A percentile compares a stretch with the other conserved stretches of the same genome.
These are phyloP conservation scores for Asarcornis scutulata DNA, from an alignment of 2,113 vertebrate species.

Conservation along the genomic window DNA sequence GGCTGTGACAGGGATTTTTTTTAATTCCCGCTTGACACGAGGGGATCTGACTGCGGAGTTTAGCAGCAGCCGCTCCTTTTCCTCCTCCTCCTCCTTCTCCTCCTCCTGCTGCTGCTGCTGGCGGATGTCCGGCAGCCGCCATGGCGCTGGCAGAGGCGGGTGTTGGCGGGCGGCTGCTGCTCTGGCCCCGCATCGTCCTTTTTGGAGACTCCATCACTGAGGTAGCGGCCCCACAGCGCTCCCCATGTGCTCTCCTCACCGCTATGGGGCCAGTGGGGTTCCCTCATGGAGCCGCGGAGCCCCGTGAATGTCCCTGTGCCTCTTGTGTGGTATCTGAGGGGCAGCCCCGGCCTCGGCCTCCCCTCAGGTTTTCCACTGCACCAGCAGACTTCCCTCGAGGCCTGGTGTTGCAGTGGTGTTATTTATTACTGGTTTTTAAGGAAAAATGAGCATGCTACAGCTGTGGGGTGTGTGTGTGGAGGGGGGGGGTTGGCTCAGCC, in stretches of 20 bases:
- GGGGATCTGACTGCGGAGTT: too few relatives aligned
- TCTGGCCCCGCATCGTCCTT: constrained; percentile 87
- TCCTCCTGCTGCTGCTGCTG: too few relatives aligned
- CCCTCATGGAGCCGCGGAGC: neutral
- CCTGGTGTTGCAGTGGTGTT: neutral
- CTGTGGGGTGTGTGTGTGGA: neutral
- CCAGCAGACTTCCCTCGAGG: neutral
- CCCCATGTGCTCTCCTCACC: too few relatives aligned
- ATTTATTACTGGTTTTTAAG: accelerated
- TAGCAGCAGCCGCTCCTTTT: too few relatives aligned
- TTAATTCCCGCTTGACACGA: too few relatives aligned
- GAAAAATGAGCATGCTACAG: neutral
- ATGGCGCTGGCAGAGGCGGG: neutral
- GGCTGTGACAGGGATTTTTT: too few relatives aligned
- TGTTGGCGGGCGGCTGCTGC: neutral
- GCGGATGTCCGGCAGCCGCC: neutral
- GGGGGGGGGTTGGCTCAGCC: too few relatives aligned
- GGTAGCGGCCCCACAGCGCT: constrained; percentile 68
- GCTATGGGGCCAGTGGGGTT: neutral
- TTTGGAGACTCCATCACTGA: constrained; percentile 96
- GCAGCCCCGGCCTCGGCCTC: neutral
- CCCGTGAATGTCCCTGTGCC: accelerated
- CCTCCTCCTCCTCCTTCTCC: too few relatives aligned
- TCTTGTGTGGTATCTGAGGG: neutral
- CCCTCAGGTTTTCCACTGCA: too few relatives aligned